Conservation (phyloP, 2,113 vertebrate genomes). For the Varanus komodoensis region DNA sequence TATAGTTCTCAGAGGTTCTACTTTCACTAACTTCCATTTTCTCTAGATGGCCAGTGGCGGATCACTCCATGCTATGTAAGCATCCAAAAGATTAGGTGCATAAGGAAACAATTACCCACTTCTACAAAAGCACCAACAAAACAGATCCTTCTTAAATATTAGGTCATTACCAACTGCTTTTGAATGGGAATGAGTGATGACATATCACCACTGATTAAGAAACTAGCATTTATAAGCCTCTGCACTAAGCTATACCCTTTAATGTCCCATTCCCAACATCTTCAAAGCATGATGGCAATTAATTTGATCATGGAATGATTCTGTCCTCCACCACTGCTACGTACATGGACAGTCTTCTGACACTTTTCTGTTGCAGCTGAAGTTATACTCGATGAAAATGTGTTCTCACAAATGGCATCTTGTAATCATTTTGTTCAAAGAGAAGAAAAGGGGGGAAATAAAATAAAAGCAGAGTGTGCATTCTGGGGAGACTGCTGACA, state of each 20-base stretch:
- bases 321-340: slow-evolving; percentile 43
- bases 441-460: not conserved
- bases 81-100: slow-evolving; percentile 46
- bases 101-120: slow-evolving; percentile 64
- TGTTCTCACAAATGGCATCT: slow-evolving; percentile 32
- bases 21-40: slow-evolving; percentile 22
- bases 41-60: rapidly evolving
- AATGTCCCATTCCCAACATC: slow-evolving; percentile 46
- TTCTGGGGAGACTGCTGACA: not conserved
- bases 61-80: not conserved
- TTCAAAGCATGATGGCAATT: slow-evolving; percentile 48
- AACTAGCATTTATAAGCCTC: slow-evolving; percentile 58
- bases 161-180: slow-evolving; percentile 43
- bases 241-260: slow-evolving; percentile 6
- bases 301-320: slow-evolving; percentile 49
- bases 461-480: rapidly evolving
- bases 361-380: slow-evolving; percentile 10
- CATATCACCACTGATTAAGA: slow-evolving; percentile 4
- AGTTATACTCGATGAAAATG: slow-evolving; percentile 22
- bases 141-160: slow-evolving; percentile 49
- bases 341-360: slow-evolving; percentile 42
- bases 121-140: slow-evolving; percentile 1
- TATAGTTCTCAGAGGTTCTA: not conserved
- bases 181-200: not conserved
- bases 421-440: not conserved